Evolutionary conservation across 2,888 invertebrate species (phyloP), one percentile per base, ranked within the genome.

Genomic region (Torymus auratus): DNA sequence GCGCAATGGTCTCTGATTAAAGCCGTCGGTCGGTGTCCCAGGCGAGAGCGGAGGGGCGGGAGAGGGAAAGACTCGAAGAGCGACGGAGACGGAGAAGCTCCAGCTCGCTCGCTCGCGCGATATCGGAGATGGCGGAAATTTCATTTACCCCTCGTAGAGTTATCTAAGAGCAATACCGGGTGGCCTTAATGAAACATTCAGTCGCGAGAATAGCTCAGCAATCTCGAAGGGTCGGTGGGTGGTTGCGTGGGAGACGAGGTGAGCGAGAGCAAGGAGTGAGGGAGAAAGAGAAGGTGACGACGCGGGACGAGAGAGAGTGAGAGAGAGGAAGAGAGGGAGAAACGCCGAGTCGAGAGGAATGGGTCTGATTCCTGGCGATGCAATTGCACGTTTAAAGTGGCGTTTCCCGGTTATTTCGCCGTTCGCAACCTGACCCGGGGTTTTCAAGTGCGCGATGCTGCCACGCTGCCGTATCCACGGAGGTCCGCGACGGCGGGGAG

Each of bases 151-250:
- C 90, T 89, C 90, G 89, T 88, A 90, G 90, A 91, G 90, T 90
- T 90, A 90, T 90, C 91, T 90, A 90, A 91, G 90, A 90, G 90
- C 90, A 90, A 90, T 91, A 90, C 90, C 90, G 90, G 91, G 89
- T 90, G 89, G 90, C 89, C 88, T 90, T 91, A 90, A 90, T 91
- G 91, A 91, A 91, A 90, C 91, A 91, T 91, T 90, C 91, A 91
- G 89, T 90, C 89, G 89, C 87, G 89, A 90, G 90, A 91, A 90
- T 90, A 91, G 90, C 89, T 89, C 89, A 90, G 90, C 89, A 90
- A 90, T 90, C 89, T 90, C 89, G 90, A 89, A 89, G 89, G 89
- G 88, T 83, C 82, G 79, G 76, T 73, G 84, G 83, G 83, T 82
- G 84, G 84, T 41, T 73, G 81, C 81, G 83, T 3, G 62, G 58